Evolutionary conservation across 1,140 invertebrate genomes (phyloP), one percentile per base, ranked within the genome.

Genomic region (Procambarus clarkii): DNA sequence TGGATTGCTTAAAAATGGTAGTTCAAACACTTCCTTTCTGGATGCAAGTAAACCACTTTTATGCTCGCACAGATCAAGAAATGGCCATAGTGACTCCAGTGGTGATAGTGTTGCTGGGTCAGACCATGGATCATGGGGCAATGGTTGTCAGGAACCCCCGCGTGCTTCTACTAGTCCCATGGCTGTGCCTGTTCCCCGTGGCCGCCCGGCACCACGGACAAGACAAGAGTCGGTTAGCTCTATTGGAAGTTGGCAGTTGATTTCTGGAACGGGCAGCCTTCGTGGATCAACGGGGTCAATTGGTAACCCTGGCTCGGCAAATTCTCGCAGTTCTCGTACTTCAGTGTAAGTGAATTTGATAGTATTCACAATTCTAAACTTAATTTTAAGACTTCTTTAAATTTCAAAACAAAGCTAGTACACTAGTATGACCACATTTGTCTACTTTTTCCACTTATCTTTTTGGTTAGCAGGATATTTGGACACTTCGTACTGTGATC

Each of bases 181-280:
- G 58, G 77, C 83, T 45, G 86, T 87, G 8, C 83, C 82, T n/a
- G 89, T 91, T 13, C 85, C 85, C 7, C 85, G 85, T 80, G 79
- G 79, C 24, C 45, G 74, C 69, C 80, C 69, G 18, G 44, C 48
- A 44, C 80, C 83, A 48, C 50, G 86, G 44, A 46, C 64, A 45
- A 46, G 86, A 48, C 81, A 92, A 69, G 87, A 89, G 48, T 89
- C 87, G 15, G 79, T 69, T 21, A 89, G 87, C 77, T 92, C 91
- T 44, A 84, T 93, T 91, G 93, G 88, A 86, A 96, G 96, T 93
- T 97, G 96, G 96, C 96, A 97, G 93, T 95, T 96, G 93, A 96
- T 97, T 80, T 96, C 96, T 13, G 96, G 96, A 50, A 96, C 96
- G 15, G 96, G 96, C 18, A 96, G 96, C 93, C 94, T 96, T 58